These are phyloP conservation scores for Littorina saxatilis DNA, from an alignment of 1,140 invertebrate species.

Conservation along the genomic window DNA sequence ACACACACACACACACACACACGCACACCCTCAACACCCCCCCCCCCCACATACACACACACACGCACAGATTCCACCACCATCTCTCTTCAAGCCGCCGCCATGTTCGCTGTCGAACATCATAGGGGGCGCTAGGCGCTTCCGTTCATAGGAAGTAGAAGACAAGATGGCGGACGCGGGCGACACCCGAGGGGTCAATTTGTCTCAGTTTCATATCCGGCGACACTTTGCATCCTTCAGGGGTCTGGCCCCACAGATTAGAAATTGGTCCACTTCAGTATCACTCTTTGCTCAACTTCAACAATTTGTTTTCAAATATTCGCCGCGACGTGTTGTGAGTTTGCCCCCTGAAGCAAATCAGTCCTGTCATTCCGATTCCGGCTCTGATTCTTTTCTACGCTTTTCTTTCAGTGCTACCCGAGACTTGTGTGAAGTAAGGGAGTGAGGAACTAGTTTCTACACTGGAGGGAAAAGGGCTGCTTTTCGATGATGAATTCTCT, in stretches of 20 bases:
- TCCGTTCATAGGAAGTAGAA: slow-evolving; percentile 28
- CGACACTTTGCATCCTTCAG: not conserved
- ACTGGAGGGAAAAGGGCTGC: too few species aligned
- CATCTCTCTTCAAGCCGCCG: too few species aligned
- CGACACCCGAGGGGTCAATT: slow-evolving; percentile 5
- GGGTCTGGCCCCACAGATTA: not conserved
- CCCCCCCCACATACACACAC: too few species aligned
- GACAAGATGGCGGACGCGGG: slow-evolving; percentile 22
- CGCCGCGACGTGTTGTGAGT: not conserved
- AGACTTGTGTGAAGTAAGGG: too few species aligned
- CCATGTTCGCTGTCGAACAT: not conserved
- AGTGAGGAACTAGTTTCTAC: too few species aligned
- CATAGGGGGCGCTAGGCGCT: slow-evolving; percentile 4
- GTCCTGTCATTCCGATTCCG: not conserved
- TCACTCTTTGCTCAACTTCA: slow-evolving; percentile 29
- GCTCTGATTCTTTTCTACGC: too few species aligned
- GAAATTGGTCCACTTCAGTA: slow-evolving; percentile 21
- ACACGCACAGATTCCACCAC: too few species aligned
- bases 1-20: too few species aligned
- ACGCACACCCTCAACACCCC: too few species aligned
- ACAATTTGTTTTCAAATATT: slow-evolving; percentile 34
- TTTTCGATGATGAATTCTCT: too few species aligned
- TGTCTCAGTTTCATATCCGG: slow-evolving; percentile 16
- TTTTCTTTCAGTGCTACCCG: too few species aligned
- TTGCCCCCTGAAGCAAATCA: not conserved